phyloP scores from a whole-genome alignment of 2,888 invertebrate species.

The Macrosiphum euphorbiae region DNA sequence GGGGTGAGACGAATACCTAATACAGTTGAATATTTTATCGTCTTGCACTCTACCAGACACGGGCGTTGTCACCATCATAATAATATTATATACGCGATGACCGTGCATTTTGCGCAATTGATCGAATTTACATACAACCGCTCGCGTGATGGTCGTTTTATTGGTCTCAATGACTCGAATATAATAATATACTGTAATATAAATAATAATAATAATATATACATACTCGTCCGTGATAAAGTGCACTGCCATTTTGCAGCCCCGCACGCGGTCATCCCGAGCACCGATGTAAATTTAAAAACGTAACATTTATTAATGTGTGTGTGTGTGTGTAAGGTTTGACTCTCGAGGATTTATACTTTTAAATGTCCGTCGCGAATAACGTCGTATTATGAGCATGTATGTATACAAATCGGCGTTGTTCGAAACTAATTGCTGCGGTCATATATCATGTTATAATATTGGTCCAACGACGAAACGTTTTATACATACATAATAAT shows the following conservation, averaged over 20 bases:
- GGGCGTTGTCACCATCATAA: not conserved
- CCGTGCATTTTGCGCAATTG: not conserved
- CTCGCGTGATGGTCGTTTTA: not conserved
- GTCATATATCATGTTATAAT: not conserved
- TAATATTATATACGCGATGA: not conserved
- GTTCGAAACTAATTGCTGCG: not conserved
- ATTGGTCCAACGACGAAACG: not conserved
- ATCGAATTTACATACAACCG: not conserved
- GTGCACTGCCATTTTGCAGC: not conserved
- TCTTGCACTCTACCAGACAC: not conserved
- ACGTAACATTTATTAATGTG: not conserved
- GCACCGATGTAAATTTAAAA: not conserved
- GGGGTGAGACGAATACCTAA: not conserved
- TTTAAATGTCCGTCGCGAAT: not conserved
- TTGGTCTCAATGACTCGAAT: constrained; percentile 23
- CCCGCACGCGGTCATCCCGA: not conserved
- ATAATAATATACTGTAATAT: not conserved
- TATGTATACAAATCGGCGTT: constrained; percentile 15
- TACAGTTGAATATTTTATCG: not conserved
- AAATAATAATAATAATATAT: not conserved
- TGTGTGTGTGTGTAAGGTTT: not conserved
- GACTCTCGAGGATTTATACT: not conserved
- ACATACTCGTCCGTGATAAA: not conserved
- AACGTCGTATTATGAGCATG: not conserved
- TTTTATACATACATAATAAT: not conserved